phyloP scores from a whole-genome alignment of 2,113 vertebrate genomes.

The Oreocharis arfaki region DNA sequence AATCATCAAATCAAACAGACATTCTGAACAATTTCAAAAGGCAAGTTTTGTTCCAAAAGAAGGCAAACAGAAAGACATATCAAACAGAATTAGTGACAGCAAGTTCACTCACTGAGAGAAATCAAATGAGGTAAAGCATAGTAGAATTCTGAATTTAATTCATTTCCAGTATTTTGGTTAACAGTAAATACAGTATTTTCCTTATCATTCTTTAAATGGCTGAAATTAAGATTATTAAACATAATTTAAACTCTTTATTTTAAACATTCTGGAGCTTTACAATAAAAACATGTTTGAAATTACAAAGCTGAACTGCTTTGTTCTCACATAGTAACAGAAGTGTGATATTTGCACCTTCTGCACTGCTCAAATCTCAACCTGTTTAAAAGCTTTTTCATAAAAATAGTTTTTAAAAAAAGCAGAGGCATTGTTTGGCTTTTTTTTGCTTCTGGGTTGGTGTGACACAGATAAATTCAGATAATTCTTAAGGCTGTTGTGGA shows the following conservation, averaged over 20 bases:
- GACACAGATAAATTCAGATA: background rate
- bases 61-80: background rate
- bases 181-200: background rate
- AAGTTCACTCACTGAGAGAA: background rate
- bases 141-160: background rate
- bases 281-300: background rate
- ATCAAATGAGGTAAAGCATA: background rate
- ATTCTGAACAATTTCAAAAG: background rate
- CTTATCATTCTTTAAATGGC: background rate
- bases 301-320: background rate
- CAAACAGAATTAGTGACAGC: background rate
- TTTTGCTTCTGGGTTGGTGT: background rate
- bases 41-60: background rate
- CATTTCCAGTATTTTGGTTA: background rate
- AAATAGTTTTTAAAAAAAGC: background rate
- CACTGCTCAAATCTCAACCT: background rate
- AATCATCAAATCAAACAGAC: slow-evolving; percentile 24
- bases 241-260: background rate
- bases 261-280: background rate
- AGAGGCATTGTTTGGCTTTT: background rate
- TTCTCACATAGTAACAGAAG: background rate
- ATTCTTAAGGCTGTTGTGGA: background rate
- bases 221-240: background rate
- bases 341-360: background rate
- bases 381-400: background rate